Evolutionary conservation across 2,888 invertebrate species (phyloP).

Genomic region (Sinohyriopsis cumingii): DNA sequence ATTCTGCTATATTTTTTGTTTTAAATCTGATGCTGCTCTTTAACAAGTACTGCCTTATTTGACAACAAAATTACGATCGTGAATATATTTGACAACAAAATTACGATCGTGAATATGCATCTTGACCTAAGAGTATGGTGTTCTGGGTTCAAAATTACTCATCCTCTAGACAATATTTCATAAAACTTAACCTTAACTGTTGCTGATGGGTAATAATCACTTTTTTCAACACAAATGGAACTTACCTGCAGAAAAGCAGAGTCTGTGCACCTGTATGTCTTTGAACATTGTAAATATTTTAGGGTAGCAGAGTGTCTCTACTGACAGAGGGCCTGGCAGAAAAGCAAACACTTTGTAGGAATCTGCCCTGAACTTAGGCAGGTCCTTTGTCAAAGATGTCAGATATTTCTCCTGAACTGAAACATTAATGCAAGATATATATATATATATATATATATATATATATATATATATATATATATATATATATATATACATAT

Average conservation of each 20-base stretch:
- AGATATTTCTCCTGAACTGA: constrained; percentile 55
- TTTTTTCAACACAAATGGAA: not conserved
- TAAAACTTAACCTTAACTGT: not conserved
- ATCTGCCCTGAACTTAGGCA: constrained; percentile 15
- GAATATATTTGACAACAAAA: too few relatives aligned
- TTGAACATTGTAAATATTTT: constrained; percentile 43
- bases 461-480: too few relatives aligned
- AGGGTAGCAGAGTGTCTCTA: constrained; percentile 43
- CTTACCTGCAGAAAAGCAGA: constrained; percentile 55
- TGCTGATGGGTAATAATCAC: not conserved
- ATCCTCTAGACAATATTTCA: not conserved
- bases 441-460: constrained; percentile 1
- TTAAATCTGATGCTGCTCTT: too few relatives aligned
- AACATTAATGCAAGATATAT: not conserved
- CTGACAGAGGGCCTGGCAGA: constrained; percentile 46
- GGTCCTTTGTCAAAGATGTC: not conserved
- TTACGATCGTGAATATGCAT: too few relatives aligned
- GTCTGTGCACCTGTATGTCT: constrained; percentile 51
- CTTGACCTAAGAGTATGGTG: too few relatives aligned
- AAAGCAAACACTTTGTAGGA: constrained; percentile 39
- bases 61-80: too few relatives aligned
- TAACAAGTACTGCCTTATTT: too few relatives aligned
- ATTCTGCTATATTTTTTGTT: too few relatives aligned
- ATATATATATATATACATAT: too few relatives aligned
- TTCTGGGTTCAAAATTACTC: not conserved